Evolutionary conservation across 2,797 vertebrate genomes (phyloP), one percentile per base, ranked within the genome.

Genomic region (Parambassis ranga): DNA sequence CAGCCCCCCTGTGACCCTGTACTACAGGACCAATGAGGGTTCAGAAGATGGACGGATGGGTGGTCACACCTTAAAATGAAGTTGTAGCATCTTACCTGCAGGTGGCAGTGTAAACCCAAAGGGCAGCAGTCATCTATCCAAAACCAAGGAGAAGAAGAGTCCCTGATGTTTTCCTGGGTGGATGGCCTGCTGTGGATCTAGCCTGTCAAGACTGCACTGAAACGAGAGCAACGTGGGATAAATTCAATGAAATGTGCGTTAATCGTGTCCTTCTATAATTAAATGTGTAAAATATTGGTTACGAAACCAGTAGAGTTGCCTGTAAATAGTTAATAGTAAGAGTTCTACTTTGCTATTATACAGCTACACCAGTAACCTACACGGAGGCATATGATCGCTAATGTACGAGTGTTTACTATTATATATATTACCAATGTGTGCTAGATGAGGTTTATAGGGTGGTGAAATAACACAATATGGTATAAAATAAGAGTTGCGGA

Each of bases 181-280:
- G 79, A 77, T 56, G 86, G 86, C 85, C 88, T 86, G 27, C 46
- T 53, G 72, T 73, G 72, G 83, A 86, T 73, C 61, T 27, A 81
- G 66, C 70, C 72, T 85, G 77, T 81, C 64, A 82, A 64, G 87
- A 67, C 79, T 60, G 66, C 69, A 35, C 6, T 53, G 43, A 71
- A 63, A 72, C 62, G 4, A 59, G 26, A 79, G 26, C 71, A 79
- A 71, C 77, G 75, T 75, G 69, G 67, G 70, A 77, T 44, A 69
- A 84, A 81, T 76, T 72, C 37, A 30, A 53, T 69, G 16, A 66
- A 55, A 59, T 65, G 75, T 85, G 60, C 44, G 73, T 83, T 55
- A 13, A 15, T 26, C 2, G 19, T 41, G 3, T 56, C 42, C 2
- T 50, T 31, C 4, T 30, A 11, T 35, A 4, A 13, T 33, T 37